A percentile compares a stretch with the other conserved stretches of the same genome.
These are phyloP conservation scores for Machimus rusticus DNA, from an alignment of 2,888 invertebrate species.

Conservation along the genomic window DNA sequence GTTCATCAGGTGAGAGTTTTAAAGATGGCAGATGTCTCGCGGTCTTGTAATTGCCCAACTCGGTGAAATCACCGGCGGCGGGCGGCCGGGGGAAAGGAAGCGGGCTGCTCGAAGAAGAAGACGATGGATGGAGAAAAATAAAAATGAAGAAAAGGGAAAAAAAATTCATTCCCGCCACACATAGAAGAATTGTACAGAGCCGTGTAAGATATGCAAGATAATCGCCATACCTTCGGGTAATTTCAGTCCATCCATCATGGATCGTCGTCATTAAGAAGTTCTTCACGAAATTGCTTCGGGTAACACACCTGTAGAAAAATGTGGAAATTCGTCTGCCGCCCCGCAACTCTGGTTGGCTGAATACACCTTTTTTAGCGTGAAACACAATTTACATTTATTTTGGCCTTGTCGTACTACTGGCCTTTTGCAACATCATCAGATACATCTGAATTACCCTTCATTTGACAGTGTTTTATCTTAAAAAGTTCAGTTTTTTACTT, in stretches of 20 bases:
- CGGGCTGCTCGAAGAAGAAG: neutral
- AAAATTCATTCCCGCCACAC: neutral
- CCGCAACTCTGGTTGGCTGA: neutral
- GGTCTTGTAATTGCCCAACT: conserved; percentile 33
- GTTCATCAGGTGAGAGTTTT: conserved; percentile 36
- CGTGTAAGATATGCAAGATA: conserved; percentile 5
- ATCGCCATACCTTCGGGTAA: conserved; percentile 32
- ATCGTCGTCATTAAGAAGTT: conserved; percentile 22
- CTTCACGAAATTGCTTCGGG: conserved; percentile 5
- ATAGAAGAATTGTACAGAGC: conserved; percentile 1
- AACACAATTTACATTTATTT: neutral
- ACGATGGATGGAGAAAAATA: neutral
- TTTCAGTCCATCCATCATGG: conserved; percentile 36
- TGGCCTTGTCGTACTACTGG: neutral
- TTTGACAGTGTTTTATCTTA: neutral
- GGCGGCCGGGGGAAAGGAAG: neutral
- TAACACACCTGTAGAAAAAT: conserved; percentile 12
- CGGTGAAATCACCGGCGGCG: neutral
- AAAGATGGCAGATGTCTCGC: conserved; percentile 35
- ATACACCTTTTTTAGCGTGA: neutral
- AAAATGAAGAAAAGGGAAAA: neutral
- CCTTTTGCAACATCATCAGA: neutral
- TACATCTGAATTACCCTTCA: neutral
- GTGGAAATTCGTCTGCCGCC: neutral
- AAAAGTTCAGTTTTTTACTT: no score